Base-by-base conservation (phyloP, 1,140 invertebrate species). In the Bombus impatiens region DNA sequence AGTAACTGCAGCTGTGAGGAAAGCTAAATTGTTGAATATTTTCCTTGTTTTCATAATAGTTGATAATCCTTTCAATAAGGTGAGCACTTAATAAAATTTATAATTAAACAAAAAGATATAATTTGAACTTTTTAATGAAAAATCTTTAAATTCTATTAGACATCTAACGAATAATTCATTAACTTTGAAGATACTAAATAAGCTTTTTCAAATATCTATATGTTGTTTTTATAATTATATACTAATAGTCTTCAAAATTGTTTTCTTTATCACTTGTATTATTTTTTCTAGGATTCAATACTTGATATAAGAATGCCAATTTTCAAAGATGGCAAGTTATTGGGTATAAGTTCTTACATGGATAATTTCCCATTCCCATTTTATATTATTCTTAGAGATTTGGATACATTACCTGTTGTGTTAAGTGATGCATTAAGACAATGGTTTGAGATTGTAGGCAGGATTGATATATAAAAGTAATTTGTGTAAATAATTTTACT, bases 341-440 rank as follows among this genome's bases (percentile, higher is more conserved):
- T 96, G 67, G 95, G 95, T 71, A 96, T 98, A 86, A 94, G 96
- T 91, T 96, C 96, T 25, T 99, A 99, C 94, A 97, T 99, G 96
- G 98, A 99, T 90, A 96, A 96, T 86, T 99, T 99, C 94, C 99
- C 99, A 12, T 99, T 99, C 93, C 99, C 99, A n/a, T 99, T 99
- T 95, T 99, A 99, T 94, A 96, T 99, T 40, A 98, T 99, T 89
- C 96, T 99, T 12, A 95, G 98, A 80, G 98, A 99, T 93, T 97
- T 99, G 86, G 97, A 97, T 84, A 96, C 97, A 53, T 95, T 99
- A 80, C 99, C 99, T 1, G 95, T 96, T 74, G 98, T 99, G 10
- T 95, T 99, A 12, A 98, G 98, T 92, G 99, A 99, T 95, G 99
- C 99, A 4, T 95, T 99, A 67, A 95, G 99, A 86, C 99, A 99